Conservation (phyloP, 2,797 vertebrate species). For the Sebastiscus albofasciatus region DNA sequence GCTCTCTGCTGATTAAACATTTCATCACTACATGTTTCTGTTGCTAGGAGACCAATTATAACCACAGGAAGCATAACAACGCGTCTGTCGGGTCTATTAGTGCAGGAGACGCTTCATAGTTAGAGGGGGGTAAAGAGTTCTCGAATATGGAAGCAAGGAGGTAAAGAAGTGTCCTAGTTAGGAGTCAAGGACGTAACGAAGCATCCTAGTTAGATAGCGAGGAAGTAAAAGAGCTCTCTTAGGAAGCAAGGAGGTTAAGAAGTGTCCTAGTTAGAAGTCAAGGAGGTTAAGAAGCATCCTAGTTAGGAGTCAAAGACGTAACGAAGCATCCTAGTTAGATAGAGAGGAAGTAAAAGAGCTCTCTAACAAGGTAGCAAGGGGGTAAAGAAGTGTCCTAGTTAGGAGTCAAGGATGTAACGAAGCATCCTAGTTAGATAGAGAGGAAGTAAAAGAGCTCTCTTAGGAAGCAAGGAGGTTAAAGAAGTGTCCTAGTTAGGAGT, state of each 20-base stretch:
- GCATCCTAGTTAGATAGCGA: neutral
- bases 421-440: neutral
- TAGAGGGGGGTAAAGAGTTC: neutral
- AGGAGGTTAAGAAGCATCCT: neutral
- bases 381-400: neutral
- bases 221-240: neutral
- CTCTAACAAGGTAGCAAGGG: neutral
- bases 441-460: neutral
- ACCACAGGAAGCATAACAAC: neutral
- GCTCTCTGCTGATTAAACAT: conserved; percentile 19
- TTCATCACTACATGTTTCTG: conserved; percentile 2
- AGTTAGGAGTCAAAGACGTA: too few species aligned
- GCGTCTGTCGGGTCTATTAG: neutral
- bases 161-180: neutral
- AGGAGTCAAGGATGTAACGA: neutral
- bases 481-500: too few species aligned
- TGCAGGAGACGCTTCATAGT: neutral
- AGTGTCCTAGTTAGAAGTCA: neutral
- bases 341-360: neutral
- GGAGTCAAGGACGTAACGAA: neutral
- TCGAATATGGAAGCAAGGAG: neutral
- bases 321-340: too few species aligned
- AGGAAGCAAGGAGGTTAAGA: neutral
- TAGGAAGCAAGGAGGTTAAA: neutral
- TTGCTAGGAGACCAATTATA: conserved; percentile 42